Percentiles rank a stretch among this genome's conserved stretches.
Conservation (phyloP, 2,888 invertebrate species). For the Hypselothyrea guttata region DNA sequence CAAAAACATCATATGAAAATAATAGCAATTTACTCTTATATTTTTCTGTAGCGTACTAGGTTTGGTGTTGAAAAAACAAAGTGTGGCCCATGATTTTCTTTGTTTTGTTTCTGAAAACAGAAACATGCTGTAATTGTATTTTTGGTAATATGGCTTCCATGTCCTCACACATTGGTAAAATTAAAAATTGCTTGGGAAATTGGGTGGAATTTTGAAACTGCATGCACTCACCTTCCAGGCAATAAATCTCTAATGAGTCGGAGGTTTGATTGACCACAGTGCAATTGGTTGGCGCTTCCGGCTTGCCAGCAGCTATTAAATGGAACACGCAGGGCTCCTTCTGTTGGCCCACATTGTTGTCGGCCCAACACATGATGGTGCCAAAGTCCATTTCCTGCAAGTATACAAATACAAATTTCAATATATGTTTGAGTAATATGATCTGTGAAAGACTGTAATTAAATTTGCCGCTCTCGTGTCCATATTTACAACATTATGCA, state of each 20-base stretch:
- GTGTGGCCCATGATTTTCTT: no score
- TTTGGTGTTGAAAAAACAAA: no score
- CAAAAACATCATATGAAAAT: no score
- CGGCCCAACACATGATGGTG: slow-evolving; percentile 89
- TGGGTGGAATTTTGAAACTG: slow-evolving; percentile 37
- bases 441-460: not conserved
- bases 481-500: not conserved
- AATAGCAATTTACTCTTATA: no score
- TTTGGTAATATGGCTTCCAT: no score
- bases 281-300: slow-evolving; percentile 90
- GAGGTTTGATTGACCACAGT: slow-evolving; percentile 90
- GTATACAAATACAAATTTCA: slow-evolving; percentile 12
- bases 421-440: no score
- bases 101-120: no score
- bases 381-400: slow-evolving; percentile 88
- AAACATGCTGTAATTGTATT: no score
- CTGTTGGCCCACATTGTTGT: slow-evolving; percentile 88
- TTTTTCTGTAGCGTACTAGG: no score
- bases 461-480: not conserved
- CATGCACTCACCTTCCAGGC: slow-evolving; percentile 84
- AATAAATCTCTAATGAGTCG: slow-evolving; percentile 89
- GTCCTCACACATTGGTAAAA: no score
- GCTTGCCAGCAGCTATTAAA: slow-evolving; percentile 90
- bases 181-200: slow-evolving; percentile 42
- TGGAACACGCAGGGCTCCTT: slow-evolving; percentile 89